Evolutionary conservation across 1,140 invertebrate genomes (phyloP), one percentile per base, ranked within the genome.

Genomic region (Aphis gossypii): DNA sequence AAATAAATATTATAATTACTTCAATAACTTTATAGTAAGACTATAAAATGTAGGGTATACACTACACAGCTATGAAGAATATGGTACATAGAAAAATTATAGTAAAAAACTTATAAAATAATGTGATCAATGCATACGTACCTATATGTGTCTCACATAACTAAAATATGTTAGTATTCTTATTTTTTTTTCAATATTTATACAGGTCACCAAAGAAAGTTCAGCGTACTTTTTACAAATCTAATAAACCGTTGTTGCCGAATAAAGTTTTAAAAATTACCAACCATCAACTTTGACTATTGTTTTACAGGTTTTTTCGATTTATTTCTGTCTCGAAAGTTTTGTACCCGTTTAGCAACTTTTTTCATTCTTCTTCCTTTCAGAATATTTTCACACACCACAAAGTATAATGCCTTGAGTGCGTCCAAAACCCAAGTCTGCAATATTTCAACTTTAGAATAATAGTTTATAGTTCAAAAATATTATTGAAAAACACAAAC

Each of bases 281-380:
- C 54, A 11, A 44, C 68, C 46, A 38, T 25, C 48, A 38, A 84
- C 35, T 86, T 93, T n/a, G 48, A 51, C 35, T 51, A 56, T 93
- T 93, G 82, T 93, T 93, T 93, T 83, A 84, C 35, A 93, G 92
- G 44, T 48, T 48, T 93, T 93, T 54, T 84, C 82, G 38, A 93
- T 93, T 93, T 93, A 93, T 93, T 93, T 86, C 92, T 86, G 92
- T 93, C 92, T 93, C 76, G 82, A 93, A 93, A 93, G 92, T 93
- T 93, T 92, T 86, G 46, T 23, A 38, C 82, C 44, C 48, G 25
- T 93, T 93, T 93, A 93, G 48, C 76, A 93, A 93, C 92, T 93
- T 93, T 92, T 93, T 93, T 93, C 82, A 93, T 86, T 90, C 54
- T 90, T 2, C 5, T 30, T 9, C 6, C 14, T 23, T n/a, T 44